A percentile compares a stretch with the other conserved stretches of the same genome.
phyloP scores from a whole-genome alignment of 1,140 invertebrate species.

The Drosophila littoralis region DNA sequence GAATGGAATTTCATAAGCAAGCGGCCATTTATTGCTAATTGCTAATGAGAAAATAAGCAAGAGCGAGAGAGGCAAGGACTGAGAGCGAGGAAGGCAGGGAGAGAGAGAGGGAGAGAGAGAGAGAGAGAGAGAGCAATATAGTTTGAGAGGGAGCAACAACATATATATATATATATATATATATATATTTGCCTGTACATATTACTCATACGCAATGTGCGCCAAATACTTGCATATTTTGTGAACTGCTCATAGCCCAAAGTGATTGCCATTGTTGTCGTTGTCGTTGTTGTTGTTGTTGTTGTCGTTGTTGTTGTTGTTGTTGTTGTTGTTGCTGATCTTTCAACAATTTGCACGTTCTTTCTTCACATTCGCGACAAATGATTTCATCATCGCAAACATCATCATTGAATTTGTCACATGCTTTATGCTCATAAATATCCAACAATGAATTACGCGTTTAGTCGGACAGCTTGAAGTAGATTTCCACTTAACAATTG shows the following conservation, averaged over 20 bases:
- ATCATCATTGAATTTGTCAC: slow-evolving; percentile 34
- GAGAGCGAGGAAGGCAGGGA: background rate
- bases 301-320: background rate
- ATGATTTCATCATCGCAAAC: slow-evolving; percentile 29
- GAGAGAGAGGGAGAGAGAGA: background rate
- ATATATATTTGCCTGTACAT: background rate
- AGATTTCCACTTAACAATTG: slow-evolving; percentile 7
- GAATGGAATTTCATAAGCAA: slow-evolving; percentile 44
- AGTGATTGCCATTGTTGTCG: background rate
- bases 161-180: background rate
- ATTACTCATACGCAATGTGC: slow-evolving; percentile 44
- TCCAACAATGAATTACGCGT: slow-evolving; percentile 10
- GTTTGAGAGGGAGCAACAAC: background rate
- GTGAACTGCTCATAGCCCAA: slow-evolving; percentile 1
- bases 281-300: slow-evolving; percentile 6
- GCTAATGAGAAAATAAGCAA: slow-evolving; percentile 14
- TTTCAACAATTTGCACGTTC: slow-evolving; percentile 7
- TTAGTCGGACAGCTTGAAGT: background rate
- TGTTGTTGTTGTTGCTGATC: slow-evolving; percentile 9
- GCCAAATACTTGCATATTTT: slow-evolving; percentile 8
- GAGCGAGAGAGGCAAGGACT: background rate
- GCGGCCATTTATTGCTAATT: slow-evolving; percentile 27
- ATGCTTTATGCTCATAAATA: slow-evolving; percentile 2
- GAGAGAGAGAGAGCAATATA: background rate
- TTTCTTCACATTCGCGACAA: slow-evolving; percentile 4